Conservation (phyloP, 2,797 vertebrate genomes). For the Macroramphosus scolopax region DNA sequence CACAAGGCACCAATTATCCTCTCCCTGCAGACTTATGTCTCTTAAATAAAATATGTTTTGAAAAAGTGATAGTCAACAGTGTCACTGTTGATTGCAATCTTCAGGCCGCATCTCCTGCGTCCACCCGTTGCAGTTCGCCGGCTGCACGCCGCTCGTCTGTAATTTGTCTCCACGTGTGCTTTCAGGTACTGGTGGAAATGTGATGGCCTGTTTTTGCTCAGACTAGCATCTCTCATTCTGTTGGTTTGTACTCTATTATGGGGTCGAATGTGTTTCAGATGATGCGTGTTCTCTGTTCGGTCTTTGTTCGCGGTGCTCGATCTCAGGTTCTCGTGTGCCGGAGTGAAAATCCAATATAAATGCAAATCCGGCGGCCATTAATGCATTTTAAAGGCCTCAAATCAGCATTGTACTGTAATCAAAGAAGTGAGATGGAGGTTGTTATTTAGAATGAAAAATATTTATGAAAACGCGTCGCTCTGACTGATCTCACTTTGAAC, state of each 20-base stretch:
- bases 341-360: slow-evolving; percentile 83
- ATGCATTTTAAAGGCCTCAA: slow-evolving; percentile 79
- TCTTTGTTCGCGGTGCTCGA: slow-evolving; percentile 74
- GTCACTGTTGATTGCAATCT: slow-evolving; percentile 34
- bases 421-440: slow-evolving; percentile 66
- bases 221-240: slow-evolving; percentile 51
- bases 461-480: slow-evolving; percentile 72
- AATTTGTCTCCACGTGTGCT: slow-evolving; percentile 1
- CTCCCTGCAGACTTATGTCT: slow-evolving; percentile 37
- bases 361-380: slow-evolving; percentile 81
- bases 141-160: too few species aligned
- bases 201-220: slow-evolving; percentile 61
- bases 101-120: slow-evolving; percentile 13
- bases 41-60: slow-evolving; percentile 54
- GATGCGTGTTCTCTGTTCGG: slow-evolving; percentile 64
- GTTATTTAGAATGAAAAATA: slow-evolving; percentile 76
- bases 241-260: slow-evolving; percentile 68
- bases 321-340: slow-evolving; percentile 69
- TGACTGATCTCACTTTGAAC: slow-evolving; percentile 68
- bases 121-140: too few species aligned
- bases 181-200: slow-evolving; percentile 23
- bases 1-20: slow-evolving; percentile 54
- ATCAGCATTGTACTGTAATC: slow-evolving; percentile 77
- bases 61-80: slow-evolving; percentile 37
- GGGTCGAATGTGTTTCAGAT: slow-evolving; percentile 73